These are phyloP conservation scores for Eurypyga helias DNA, from an alignment of 2,113 vertebrate species.

Conservation along the genomic window DNA sequence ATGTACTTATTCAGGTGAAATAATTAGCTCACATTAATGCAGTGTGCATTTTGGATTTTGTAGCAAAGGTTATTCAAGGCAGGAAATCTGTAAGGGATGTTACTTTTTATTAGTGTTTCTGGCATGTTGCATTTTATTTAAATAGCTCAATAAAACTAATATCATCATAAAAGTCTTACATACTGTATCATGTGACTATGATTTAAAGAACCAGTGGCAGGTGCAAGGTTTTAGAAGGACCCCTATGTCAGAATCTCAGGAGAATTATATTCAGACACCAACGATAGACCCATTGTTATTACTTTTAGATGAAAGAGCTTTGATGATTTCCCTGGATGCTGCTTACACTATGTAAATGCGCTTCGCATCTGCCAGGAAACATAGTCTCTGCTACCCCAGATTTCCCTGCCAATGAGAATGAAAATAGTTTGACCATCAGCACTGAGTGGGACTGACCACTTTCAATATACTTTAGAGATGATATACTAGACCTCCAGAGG, in stretches of 20 bases:
- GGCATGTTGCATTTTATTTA: not conserved
- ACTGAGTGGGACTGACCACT: not conserved
- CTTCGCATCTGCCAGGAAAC: not conserved
- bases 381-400: not conserved
- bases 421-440: not conserved
- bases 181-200: not conserved
- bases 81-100: not conserved
- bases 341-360: not conserved
- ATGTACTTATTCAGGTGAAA: not conserved
- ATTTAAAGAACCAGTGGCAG: not conserved
- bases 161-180: not conserved
- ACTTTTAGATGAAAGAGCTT: not conserved
- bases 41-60: not conserved
- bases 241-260: not conserved
- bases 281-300: not conserved
- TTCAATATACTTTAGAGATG: not conserved
- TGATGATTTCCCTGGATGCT: not conserved
- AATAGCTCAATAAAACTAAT: constrained; percentile 25
- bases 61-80: not conserved
- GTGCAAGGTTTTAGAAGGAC: not conserved
- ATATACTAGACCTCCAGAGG: not conserved
- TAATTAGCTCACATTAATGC: not conserved
- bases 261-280: not conserved
- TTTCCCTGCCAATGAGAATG: not conserved
- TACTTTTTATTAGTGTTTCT: not conserved